Conservation (phyloP, 2,113 vertebrate genomes). For the Sorex fumeus region DNA sequence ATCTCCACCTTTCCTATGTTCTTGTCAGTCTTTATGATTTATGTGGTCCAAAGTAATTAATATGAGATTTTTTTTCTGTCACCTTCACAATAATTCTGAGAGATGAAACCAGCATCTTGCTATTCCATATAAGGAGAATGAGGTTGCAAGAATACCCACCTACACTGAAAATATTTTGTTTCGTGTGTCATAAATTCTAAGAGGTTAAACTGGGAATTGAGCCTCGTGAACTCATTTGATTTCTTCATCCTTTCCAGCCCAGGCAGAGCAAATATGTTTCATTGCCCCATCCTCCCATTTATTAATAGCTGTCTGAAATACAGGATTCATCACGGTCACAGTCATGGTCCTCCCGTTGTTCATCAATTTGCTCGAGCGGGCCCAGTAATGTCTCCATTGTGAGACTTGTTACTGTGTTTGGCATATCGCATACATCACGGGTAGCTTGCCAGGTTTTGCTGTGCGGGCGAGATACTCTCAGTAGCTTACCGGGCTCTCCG, state of each 20-base stretch:
- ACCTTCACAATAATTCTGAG: background rate
- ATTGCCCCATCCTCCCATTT: background rate
- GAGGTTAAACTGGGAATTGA: conserved; percentile 33
- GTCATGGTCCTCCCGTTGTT: too few species aligned
- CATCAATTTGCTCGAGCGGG: too few species aligned
- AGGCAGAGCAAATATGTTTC: background rate
- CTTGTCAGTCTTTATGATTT: too few species aligned
- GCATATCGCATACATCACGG: too few species aligned
- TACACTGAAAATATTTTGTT: background rate
- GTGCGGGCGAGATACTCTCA: too few species aligned
- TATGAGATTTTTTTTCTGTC: conserved; percentile 14
- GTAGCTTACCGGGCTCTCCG: too few species aligned
- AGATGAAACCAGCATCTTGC: background rate
- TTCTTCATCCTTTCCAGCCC: background rate
- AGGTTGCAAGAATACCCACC: background rate
- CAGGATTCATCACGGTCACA: too few species aligned
- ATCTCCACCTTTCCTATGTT: too few species aligned
- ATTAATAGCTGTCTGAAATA: background rate
- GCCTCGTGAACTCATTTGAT: background rate
- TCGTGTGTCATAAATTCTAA: background rate
- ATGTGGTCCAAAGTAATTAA: too few species aligned
- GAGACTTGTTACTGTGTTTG: too few species aligned
- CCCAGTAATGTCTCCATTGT: too few species aligned
- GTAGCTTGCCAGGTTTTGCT: too few species aligned
- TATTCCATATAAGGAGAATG: background rate